phyloP scores from a whole-genome alignment of 2,113 vertebrate species.

The Uria lomvia region DNA sequence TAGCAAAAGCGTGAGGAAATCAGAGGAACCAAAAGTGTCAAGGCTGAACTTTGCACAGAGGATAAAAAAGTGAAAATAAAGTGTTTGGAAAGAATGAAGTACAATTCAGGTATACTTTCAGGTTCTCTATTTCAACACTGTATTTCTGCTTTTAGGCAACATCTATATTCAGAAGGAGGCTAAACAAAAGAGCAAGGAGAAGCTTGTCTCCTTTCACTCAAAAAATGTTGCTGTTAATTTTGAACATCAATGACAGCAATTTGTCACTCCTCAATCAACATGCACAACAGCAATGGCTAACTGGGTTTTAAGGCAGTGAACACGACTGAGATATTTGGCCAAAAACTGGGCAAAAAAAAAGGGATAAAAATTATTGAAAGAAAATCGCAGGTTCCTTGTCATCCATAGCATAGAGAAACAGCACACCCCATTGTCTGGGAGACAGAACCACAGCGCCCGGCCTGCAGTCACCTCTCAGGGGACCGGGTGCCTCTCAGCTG shows the following conservation, averaged over 20 bases:
- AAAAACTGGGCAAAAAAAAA: neutral
- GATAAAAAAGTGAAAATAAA: neutral
- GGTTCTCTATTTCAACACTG: neutral
- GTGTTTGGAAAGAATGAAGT: neutral
- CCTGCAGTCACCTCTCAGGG: neutral
- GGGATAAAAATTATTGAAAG: neutral
- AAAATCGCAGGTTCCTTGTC: neutral
- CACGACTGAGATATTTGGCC: neutral
- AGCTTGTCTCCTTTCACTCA: neutral
- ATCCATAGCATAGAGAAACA: neutral
- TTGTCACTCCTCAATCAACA: neutral
- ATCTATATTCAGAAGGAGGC: rapidly evolving
- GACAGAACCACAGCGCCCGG: neutral
- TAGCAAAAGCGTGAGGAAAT: neutral
- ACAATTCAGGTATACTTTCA: neutral
- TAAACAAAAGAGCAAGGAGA: neutral
- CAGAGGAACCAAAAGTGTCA: neutral
- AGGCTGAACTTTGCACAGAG: neutral
- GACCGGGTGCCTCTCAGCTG: neutral
- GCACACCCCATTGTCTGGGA: neutral
- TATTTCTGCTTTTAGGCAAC: neutral
- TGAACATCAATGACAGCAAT: neutral
- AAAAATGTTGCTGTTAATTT: neutral
- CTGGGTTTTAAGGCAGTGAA: neutral
- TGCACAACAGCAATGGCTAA: neutral